Evolutionary conservation across 2,797 vertebrate species (phyloP), one percentile per base, ranked within the genome.

Genomic region (Coranthus polyacanthus): DNA sequence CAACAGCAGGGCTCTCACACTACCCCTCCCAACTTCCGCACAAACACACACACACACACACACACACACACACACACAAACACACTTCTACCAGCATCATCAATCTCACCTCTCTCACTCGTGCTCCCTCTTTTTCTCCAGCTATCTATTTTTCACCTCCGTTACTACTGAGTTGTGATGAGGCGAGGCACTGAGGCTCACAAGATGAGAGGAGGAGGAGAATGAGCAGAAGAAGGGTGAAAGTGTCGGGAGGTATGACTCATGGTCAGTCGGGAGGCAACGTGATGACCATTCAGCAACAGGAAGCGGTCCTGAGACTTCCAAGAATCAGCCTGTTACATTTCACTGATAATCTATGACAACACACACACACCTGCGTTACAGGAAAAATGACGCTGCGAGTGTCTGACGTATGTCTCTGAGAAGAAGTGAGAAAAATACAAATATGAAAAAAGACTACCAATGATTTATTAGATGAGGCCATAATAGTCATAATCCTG

Each of bases 181-280:
- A 58, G 59, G 47, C 5, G 18, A 72, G 46, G 36, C 46, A 60
- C 21, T 5, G 1, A 61, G 56, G 50, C 54, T 71, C 39, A 1
- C 26, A 57, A 66, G 72, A 83, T 22, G 29, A 3, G 56, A 74
- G 38, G 65, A 18, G 15, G 64, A 70, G 44, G 50, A 38, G 12
- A 43, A 38, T 16, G 59, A 10, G 50, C 24, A 36, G 53, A 22
- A 17, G 47, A 56, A 36, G 47, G 21, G 18, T 1, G 39, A 29
- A 57, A 52, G 41, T 51, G 69, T 75, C 41, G 74, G 82, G 84
- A 88, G 61, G 52, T 82, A 71, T 87, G 88, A 90, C 77, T 90
- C 89, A 90, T 16, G 43, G 74, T 83, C 82, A 72, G 72, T 70
- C 15, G 6, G 54, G 67, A 72, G 3, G 64, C 68, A 51, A 62